Base-by-base conservation (phyloP, 2,113 vertebrate species). In the Sigmodon hispidus region DNA sequence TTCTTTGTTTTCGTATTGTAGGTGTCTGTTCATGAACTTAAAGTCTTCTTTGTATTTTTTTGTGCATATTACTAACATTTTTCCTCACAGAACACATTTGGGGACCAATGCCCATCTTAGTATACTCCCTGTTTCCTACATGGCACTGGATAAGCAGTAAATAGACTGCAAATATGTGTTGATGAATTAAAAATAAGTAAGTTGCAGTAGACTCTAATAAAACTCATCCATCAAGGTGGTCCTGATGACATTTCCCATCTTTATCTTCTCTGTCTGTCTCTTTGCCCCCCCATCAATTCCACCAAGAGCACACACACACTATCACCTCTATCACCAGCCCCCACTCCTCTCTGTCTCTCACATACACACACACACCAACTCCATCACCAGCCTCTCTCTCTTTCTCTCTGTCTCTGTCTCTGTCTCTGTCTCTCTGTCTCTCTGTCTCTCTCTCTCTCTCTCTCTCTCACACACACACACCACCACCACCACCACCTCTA, bases 1-100 rank as follows among this genome's bases (percentile, higher is more conserved):
- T 2, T 52, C 13, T 5, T 36, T 12, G 2, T 72, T 59, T 3
- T n/a, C 65, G 19, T 7, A 1, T 15, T 8, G 5, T 1, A 3
- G 17, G 11, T 2, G 13, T 2, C 43, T 29, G 9, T 40, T 61
- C 9, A 2, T 1, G 4, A 73, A 52, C 75, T 22, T 50, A 57
- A 31, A 5, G 13, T 17, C 19, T 70, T 79, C 7, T 76, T 81
- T 48, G 13, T 3, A 26, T 15, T 7, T 75, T 43, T 77, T 43
- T 76, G 31, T 85, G 29, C 8, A 76, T 26, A 59, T 43, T 59
- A 40, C n/a, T 59, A 40, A 13, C 45, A 59, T 59, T 83, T 11
- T 40, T 59, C 22, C 5, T 6, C 36, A 40, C 43, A n/a, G 12
- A 59, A 12, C 13, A 16, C 79, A 89, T 80, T 91, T 43, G 57